Conservation (phyloP, 2,113 vertebrate genomes). For the Alligator sinensis region DNA sequence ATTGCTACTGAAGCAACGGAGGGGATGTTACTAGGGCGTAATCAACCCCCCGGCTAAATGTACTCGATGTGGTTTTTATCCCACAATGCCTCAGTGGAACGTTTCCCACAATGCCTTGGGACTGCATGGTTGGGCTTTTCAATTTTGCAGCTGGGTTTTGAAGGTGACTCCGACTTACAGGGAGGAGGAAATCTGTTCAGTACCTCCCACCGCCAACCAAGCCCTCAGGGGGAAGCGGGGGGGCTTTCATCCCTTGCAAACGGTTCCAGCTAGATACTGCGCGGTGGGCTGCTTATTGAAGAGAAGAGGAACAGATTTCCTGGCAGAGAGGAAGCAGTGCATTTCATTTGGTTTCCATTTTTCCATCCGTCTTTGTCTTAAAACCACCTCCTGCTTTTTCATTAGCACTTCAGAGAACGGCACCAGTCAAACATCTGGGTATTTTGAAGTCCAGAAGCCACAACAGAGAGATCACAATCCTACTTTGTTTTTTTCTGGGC, state of each 20-base stretch:
- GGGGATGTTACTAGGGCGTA: conserved; percentile 2
- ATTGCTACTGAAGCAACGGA: not conserved
- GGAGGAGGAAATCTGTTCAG: conserved; percentile 6
- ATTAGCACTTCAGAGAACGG: not conserved
- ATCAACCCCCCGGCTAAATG: conserved; percentile 59
- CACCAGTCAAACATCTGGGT: not conserved
- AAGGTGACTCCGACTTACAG: conserved; percentile 51
- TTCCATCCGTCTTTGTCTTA: not conserved
- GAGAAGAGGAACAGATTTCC: not conserved
- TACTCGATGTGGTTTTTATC: not conserved
- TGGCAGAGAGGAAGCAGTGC: not conserved
- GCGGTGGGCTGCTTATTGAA: not conserved
- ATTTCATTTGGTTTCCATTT: not conserved
- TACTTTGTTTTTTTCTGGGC: not conserved
- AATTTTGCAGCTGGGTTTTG: not conserved
- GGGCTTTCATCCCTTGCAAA: not conserved
- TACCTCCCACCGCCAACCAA: fast-evolving
- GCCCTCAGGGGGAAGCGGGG: not conserved
- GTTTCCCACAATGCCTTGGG: not conserved
- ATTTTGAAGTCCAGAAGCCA: not conserved
- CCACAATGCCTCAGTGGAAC: fast-evolving
- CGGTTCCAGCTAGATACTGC: not conserved
- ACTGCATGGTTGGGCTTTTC: not conserved
- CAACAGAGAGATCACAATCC: not conserved
- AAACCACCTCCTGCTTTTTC: not conserved